Evolutionary conservation across 2,797 vertebrate genomes (phyloP).

Genomic region (Rhinoraja longicauda): DNA sequence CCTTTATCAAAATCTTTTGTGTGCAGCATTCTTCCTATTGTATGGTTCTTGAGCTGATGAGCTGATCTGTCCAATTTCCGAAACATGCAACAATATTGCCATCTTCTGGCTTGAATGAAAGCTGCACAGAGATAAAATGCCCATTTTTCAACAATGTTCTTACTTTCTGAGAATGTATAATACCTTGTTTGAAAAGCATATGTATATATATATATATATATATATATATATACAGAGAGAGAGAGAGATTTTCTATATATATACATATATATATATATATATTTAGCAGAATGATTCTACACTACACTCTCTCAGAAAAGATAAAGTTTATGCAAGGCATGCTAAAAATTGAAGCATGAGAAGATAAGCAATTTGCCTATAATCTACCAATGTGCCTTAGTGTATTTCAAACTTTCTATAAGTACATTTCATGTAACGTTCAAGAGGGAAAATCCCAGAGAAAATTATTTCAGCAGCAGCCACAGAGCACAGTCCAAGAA

Average conservation of each 20-base stretch:
- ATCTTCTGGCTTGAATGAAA: conserved; percentile 11
- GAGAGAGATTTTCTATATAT: no score
- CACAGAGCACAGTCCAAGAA: conserved; percentile 14
- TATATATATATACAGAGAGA: no score
- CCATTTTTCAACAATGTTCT: not conserved
- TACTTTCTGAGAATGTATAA: not conserved
- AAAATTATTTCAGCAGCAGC: conserved; percentile 32
- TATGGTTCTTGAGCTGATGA: not conserved
- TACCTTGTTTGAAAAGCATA: not conserved
- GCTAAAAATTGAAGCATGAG: not conserved
- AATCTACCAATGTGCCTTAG: not conserved
- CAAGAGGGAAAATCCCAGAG: conserved; percentile 26
- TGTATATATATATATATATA: no score
- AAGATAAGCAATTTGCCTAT: not conserved
- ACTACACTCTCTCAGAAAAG: not conserved
- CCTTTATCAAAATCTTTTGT: not conserved
- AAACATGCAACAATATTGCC: conserved; percentile 18
- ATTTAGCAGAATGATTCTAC: not conserved
- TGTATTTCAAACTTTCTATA: not conserved
- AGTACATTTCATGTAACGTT: not conserved
- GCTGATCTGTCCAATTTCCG: not conserved
- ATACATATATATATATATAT: no score
- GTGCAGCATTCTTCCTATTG: not conserved
- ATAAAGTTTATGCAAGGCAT: not conserved
- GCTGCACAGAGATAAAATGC: not conserved